Percentiles rank a stretch among this genome's conserved stretches.
Evolutionary conservation across 1,140 invertebrate genomes (phyloP).

Genomic region (Olivierus martensii): DNA sequence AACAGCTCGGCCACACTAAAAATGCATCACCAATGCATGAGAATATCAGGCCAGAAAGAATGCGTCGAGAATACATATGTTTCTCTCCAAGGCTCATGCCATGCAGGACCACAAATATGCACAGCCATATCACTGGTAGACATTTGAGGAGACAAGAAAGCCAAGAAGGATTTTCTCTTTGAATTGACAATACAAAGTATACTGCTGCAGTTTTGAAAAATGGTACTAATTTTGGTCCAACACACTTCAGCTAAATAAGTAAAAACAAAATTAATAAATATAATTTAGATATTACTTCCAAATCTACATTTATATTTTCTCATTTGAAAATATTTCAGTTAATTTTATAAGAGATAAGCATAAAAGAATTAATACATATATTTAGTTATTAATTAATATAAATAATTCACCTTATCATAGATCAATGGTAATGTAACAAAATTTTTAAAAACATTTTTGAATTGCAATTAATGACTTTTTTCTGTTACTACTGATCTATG

Average conservation of each 20-base stretch:
- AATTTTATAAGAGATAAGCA: too few species aligned
- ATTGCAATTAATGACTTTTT: too few species aligned
- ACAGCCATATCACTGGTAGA: conserved; percentile 66
- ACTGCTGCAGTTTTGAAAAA: conserved; percentile 75
- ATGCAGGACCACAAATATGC: conserved; percentile 65
- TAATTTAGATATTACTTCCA: neutral
- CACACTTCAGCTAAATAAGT: conserved; percentile 49
- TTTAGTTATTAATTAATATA: too few species aligned
- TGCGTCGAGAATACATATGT: conserved; percentile 51
- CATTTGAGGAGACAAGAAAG: conserved; percentile 67
- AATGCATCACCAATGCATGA: conserved; percentile 69
- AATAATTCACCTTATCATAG: too few species aligned
- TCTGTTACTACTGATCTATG: too few species aligned
- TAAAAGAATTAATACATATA: too few species aligned
- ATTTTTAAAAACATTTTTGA: too few species aligned
- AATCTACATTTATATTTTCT: too few species aligned
- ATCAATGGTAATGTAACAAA: too few species aligned
- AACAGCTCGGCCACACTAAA: conserved; percentile 61
- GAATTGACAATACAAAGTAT: conserved; percentile 64
- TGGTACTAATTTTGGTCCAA: conserved; percentile 62
- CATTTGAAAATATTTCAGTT: too few species aligned
- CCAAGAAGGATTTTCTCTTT: conserved; percentile 41
- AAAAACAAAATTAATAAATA: conserved; percentile 8
- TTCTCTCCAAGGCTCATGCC: conserved; percentile 55
- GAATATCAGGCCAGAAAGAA: conserved; percentile 61